Percentiles rank a stretch among this genome's conserved stretches.
Conservation (phyloP, 1,140 invertebrate genomes). For the Drosophila saltans region DNA sequence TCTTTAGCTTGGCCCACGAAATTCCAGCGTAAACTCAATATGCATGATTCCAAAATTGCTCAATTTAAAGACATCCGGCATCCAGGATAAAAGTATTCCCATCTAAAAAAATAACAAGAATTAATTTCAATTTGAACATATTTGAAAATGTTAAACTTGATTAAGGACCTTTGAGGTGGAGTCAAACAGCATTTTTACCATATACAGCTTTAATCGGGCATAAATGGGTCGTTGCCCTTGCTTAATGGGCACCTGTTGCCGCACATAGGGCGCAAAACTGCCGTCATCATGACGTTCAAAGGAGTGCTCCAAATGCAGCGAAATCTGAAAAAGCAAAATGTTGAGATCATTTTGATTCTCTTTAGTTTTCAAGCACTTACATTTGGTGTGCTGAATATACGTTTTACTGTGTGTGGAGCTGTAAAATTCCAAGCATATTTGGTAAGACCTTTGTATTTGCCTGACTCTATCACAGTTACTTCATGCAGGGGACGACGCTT, state of each 20-base stretch:
- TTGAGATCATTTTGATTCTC: background rate
- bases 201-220: conserved; percentile 49
- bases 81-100: conserved; percentile 71
- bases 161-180: conserved; percentile 13
- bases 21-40: conserved; percentile 61
- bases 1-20: conserved; percentile 32
- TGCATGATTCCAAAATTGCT: conserved; percentile 73
- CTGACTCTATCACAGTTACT: conserved; percentile 50
- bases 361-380: conserved; percentile 35
- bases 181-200: conserved; percentile 54
- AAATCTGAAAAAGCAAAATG: conserved; percentile 31
- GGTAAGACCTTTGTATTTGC: conserved; percentile 68
- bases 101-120: conserved; percentile 22
- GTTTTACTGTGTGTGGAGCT: conserved; percentile 50
- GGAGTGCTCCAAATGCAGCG: conserved; percentile 53
- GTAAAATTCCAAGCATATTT: conserved; percentile 75
- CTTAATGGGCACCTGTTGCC: conserved; percentile 10
- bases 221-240: conserved; percentile 49
- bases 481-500: conserved; percentile 66
- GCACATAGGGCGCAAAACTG: conserved; percentile 58
- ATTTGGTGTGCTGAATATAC: conserved; percentile 72
- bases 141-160: background rate
- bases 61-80: conserved; percentile 58
- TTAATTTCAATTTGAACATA: background rate
- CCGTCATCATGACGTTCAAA: conserved; percentile 56